Base-by-base conservation (phyloP, 2,888 invertebrate species). In the Dryobotodes eremita region DNA sequence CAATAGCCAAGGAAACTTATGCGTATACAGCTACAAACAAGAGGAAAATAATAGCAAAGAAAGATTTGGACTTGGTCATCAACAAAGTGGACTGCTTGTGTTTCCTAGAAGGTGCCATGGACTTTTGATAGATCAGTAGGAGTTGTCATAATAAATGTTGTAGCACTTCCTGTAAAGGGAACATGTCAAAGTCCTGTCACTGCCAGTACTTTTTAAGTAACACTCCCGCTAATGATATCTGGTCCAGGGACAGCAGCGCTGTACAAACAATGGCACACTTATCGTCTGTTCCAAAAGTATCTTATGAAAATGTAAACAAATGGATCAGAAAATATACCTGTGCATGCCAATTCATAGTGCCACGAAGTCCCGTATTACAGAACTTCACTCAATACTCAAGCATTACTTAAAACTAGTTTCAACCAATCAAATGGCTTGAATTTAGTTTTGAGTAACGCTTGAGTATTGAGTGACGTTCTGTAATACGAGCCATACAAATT, bases 61-160 rank as follows among this genome's bases (percentile, higher is more conserved):
- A 98, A 90, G 99, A 99, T 94, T 97, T 99, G 57, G 98, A 98
- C 90, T 96, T 97, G 84, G 98, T 98, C 15, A 98, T 99, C 84
- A 98, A 98, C 79, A 98, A 97, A 89, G 97, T 98, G 4, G 98
- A 99, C 90, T 98, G 98, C 77, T 97, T 99, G 68, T 98, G 98
- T 92, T 99, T 99, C 93, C 95, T 99, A 68, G 99, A 99, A 93
- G 99, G 99, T 83, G 98, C 98, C 83, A 97, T 98, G 95, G 98
- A 98, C 93, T 98, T 97, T 88, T 96, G 57, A 86, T 75, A 62
- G 8, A 15, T 31, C 13, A 11, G 26, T 10, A 61, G 8, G 42
- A 17, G 13, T 65, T 31, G 3, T 50, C 15, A 23, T 61, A 59
- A 50, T 13, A 69, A 69, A 50, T 50, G 10, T 23, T 15, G 50